phyloP scores from a whole-genome alignment of 2,113 vertebrate species.

The Zapornia atra region DNA sequence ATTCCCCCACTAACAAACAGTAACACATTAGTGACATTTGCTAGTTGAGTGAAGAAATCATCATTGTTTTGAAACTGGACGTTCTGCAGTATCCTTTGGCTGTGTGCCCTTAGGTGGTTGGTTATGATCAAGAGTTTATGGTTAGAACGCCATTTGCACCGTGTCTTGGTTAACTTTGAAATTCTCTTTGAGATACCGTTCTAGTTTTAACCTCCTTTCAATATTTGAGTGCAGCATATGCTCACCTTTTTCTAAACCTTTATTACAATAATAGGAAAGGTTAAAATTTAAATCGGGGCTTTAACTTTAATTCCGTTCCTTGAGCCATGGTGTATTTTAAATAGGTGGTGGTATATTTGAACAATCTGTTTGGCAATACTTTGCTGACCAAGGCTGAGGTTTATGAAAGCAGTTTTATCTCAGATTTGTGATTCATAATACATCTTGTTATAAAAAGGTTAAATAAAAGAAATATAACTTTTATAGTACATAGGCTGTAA shows the following conservation, averaged over 20 bases:
- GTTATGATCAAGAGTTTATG: background rate
- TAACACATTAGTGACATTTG: accelerated
- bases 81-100: background rate
- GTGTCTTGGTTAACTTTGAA: background rate
- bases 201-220: background rate
- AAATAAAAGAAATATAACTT: constrained; percentile 48
- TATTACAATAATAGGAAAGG: background rate
- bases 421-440: constrained; percentile 43
- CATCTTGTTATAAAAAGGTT: constrained; percentile 67
- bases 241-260: background rate
- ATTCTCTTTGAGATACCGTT: background rate
- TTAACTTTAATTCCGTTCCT: constrained; percentile 7
- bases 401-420: constrained; percentile 1
- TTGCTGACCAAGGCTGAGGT: background rate
- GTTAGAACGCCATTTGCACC: background rate
- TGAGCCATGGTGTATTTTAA: background rate
- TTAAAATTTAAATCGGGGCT: constrained; percentile 18
- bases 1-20: background rate
- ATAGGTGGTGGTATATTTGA: background rate
- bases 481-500: background rate
- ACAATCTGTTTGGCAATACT: background rate
- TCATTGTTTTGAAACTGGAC: background rate
- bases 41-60: background rate
- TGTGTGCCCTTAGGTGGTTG: background rate
- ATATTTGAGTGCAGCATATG: background rate